phyloP scores from a whole-genome alignment of 2,888 invertebrate genomes.

The Cephus pygmeus region DNA sequence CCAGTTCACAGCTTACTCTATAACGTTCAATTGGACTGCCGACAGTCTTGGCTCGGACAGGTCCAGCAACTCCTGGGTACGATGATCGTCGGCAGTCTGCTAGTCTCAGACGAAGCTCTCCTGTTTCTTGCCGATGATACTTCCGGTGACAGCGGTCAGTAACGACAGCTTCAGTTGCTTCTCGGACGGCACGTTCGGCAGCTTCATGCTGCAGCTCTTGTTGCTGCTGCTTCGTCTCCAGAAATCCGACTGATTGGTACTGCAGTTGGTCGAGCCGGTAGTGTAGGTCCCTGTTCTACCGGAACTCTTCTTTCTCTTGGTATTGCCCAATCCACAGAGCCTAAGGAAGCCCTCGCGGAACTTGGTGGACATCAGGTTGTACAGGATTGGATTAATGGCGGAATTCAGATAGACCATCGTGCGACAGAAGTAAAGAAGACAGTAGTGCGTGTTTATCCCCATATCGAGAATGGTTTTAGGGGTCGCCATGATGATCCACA shows the following conservation, averaged over 20 bases:
- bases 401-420: constrained; percentile 92
- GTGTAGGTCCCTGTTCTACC: constrained; percentile 48
- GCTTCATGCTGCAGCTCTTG: constrained; percentile 55
- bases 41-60: not conserved
- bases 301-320: constrained; percentile 36
- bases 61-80: not conserved
- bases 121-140: constrained; percentile 47
- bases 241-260: constrained; percentile 64
- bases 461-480: constrained; percentile 74
- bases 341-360: constrained; percentile 85
- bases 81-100: not conserved
- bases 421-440: constrained; percentile 85
- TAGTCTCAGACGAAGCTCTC: constrained; percentile 55
- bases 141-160: constrained; percentile 44
- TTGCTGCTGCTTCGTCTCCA: constrained; percentile 72
- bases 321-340: constrained; percentile 68
- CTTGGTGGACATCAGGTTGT: constrained; percentile 92
- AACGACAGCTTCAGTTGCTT: constrained; percentile 49
- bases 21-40: not conserved
- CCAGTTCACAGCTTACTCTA: not conserved
- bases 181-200: constrained; percentile 41
- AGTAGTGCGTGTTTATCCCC: constrained; percentile 85
- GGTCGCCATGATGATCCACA: constrained; percentile 87
- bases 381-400: constrained; percentile 90
- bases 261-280: constrained; percentile 55